Evolutionary conservation across 1,140 invertebrate species (phyloP).

Genomic region (Drosophila leontia): DNA sequence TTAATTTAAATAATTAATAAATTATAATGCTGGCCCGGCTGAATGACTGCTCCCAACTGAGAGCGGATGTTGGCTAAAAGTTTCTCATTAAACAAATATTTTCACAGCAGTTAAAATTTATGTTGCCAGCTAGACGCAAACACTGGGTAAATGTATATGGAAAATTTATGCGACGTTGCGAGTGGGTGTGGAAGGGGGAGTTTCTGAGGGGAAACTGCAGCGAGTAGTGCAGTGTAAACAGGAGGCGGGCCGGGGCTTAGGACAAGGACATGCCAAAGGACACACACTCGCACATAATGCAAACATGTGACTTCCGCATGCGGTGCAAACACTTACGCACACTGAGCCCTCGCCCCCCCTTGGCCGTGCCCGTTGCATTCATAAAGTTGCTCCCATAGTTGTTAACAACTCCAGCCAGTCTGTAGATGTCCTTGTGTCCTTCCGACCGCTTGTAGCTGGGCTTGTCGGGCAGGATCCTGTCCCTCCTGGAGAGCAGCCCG

Average conservation of each 20-base stretch:
- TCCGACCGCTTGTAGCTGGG: constrained; percentile 73
- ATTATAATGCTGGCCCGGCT: constrained; percentile 59
- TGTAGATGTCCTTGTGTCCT: constrained; percentile 49
- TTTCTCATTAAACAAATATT: constrained; percentile 84
- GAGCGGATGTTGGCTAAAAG: constrained; percentile 59
- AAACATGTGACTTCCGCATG: constrained; percentile 83
- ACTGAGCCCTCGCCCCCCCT: constrained; percentile 19
- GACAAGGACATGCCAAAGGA: constrained; percentile 81
- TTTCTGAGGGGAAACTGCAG: constrained; percentile 35
- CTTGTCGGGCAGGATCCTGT: constrained; percentile 40
- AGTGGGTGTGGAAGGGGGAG: constrained; percentile 14
- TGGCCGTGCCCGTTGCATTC: constrained; percentile 49
- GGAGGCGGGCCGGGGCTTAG: constrained; percentile 40
- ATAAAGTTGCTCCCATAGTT: constrained; percentile 83
- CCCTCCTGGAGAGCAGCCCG: constrained; percentile 7
- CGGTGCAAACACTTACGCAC: constrained; percentile 77
- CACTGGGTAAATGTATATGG: constrained; percentile 34
- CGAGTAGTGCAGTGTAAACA: constrained; percentile 71
- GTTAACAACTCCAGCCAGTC: constrained; percentile 78
- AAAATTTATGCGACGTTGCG: constrained; percentile 65
- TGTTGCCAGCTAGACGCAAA: constrained; percentile 58
- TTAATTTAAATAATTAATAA: constrained; percentile 82
- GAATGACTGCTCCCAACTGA: constrained; percentile 21
- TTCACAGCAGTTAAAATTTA: constrained; percentile 81
- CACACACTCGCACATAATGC: constrained; percentile 77